A percentile compares a stretch with the other conserved stretches of the same genome.
phyloP scores from a whole-genome alignment of 2,113 vertebrate species.

The Coturnix japonica region DNA sequence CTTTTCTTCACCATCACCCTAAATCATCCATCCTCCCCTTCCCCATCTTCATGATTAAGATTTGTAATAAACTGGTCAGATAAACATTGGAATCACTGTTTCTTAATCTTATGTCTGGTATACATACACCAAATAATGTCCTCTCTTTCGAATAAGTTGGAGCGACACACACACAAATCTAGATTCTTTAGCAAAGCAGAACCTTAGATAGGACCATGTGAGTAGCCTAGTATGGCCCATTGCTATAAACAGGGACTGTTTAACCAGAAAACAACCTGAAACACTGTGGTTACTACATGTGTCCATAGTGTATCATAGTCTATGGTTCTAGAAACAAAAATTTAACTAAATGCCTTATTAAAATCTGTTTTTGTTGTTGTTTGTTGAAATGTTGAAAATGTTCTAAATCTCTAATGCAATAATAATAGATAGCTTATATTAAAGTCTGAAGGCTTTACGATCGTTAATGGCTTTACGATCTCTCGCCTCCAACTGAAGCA shows the following conservation, averaged over 20 bases:
- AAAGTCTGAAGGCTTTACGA: too few relatives aligned
- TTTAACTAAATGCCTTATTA: neutral
- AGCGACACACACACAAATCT: neutral
- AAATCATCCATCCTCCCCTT: too few relatives aligned
- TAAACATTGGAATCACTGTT: too few relatives aligned
- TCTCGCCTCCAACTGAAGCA: too few relatives aligned
- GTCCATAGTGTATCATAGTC: fast-evolving
- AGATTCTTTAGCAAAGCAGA: neutral
- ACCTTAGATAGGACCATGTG: neutral
- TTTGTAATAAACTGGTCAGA: too few relatives aligned
- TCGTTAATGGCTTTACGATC: too few relatives aligned
- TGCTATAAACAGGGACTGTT: neutral
- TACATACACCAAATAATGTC: too few relatives aligned
- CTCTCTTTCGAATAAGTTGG: too few relatives aligned
- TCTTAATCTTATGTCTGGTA: too few relatives aligned
- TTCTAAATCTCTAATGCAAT: neutral
- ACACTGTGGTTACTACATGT: neutral
- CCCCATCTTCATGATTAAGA: too few relatives aligned
- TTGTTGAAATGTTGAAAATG: neutral
- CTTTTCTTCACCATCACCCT: too few relatives aligned
- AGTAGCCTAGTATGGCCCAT: neutral
- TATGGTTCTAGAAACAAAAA: neutral
- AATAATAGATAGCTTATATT: neutral
- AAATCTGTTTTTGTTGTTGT: neutral
- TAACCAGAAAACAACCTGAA: neutral